Evolutionary conservation across 2,888 invertebrate genomes (phyloP), one percentile per base, ranked within the genome.

Genomic region (Papilio gigon): DNA sequence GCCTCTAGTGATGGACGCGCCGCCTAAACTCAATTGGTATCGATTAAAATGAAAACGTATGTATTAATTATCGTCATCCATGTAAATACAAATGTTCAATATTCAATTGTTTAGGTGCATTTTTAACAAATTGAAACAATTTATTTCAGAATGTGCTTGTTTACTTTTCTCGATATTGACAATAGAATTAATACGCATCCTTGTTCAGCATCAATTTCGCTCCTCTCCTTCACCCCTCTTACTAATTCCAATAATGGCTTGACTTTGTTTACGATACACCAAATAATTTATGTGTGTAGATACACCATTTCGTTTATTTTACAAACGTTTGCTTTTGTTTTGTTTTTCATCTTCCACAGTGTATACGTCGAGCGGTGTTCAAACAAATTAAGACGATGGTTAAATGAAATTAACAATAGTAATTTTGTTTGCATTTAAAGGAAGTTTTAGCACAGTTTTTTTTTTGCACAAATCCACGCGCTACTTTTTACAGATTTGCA

Each of bases 161-260:
- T 79, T 82, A 80, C 82, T 82, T 83, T 81, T 83, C 82, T 84
- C 82, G 76, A 83, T 84, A 85, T 87, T 84, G 84, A 82, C 82
- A 80, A 84, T 83, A 84, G 84, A 88, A 86, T 87, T 86, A 85
- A 86, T 86, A 85, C 81, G 78, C 81, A 82, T 79, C 82, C 81
- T 84, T 84, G 84, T 84, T 83, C 84, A 81, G 81, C 81, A 80
- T 84, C 79, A 80, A 78, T 78, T 79, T 80, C 81, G 79, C 80
- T 79, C 81, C 83, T 84, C 78, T 78, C 76, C 75, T 78, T 77
- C 74, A 75, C 74, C 76, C 82, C 77, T 81, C 75, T 77, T 79
- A 80, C 79, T 84, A 81, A 84, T 84, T 74, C 78, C 79, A 80
- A 80, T 85, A 82, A 84, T 82, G 80, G 80, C 75, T 80, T 80